These are phyloP conservation scores for Sinopyrophorus schimmeli DNA, from an alignment of 2,888 invertebrate species.

Conservation along the genomic window DNA sequence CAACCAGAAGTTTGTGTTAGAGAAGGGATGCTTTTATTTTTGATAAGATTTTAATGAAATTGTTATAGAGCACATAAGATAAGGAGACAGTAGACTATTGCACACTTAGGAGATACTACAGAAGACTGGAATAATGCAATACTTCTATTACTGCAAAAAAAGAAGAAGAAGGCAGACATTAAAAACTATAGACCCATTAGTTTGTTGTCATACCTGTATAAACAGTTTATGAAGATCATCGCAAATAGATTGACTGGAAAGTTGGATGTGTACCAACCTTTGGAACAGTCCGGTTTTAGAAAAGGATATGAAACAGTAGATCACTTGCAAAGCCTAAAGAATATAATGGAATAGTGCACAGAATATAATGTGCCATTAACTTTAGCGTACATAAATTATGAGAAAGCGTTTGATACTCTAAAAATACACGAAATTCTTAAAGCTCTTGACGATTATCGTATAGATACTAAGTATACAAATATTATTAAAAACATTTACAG, in stretches of 20 bases:
- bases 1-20: no score
- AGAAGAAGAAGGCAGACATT: no score
- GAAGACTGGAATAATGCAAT: no score
- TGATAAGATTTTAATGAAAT: no score
- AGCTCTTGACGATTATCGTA: background rate
- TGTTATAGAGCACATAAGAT: no score
- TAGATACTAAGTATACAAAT: background rate
- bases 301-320: background rate
- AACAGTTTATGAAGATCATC: background rate
- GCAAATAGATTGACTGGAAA: background rate
- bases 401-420: background rate
- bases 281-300: constrained; percentile 1
- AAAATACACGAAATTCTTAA: background rate
- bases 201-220: no score
- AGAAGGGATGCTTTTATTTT: no score
- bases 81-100: no score
- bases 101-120: no score
- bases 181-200: no score
- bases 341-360: background rate
- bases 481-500: background rate
- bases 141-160: no score
- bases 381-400: background rate
- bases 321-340: no score
- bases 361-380: background rate
- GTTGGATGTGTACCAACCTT: background rate